These are phyloP conservation scores for Pangasius sanitwongsei DNA, from an alignment of 2,797 vertebrate species.

Conservation along the genomic window DNA sequence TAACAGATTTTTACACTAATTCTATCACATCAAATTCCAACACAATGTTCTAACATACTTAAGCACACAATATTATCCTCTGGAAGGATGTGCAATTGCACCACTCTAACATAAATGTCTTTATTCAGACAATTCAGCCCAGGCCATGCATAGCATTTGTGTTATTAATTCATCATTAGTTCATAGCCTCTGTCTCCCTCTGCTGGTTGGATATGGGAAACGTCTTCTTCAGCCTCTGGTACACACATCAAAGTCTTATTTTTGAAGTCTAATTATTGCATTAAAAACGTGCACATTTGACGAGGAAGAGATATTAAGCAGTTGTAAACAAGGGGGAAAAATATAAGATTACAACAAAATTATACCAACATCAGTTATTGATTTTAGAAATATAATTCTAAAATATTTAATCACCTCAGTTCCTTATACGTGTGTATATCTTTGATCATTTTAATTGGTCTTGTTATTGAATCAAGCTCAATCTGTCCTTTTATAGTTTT, in stretches of 20 bases:
- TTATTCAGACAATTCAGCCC: not conserved
- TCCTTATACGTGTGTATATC: no score
- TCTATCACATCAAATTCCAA: no score
- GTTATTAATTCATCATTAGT: not conserved
- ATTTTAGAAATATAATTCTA: not conserved
- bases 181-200: conserved; percentile 7
- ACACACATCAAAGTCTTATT: not conserved
- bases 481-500: no score
- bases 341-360: not conserved
- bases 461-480: no score
- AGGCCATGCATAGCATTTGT: not conserved
- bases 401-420: not conserved
- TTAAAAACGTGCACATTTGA: not conserved
- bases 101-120: no score
- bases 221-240: not conserved
- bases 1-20: not conserved
- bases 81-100: not conserved
- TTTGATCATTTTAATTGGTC: not conserved
- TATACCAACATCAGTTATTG: not conserved
- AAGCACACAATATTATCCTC: not conserved
- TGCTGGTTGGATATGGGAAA: not conserved
- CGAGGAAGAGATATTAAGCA: not conserved
- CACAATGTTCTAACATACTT: not conserved
- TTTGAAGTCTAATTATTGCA: not conserved
- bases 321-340: not conserved